These are phyloP conservation scores for Glaucomys volans DNA, from an alignment of 2,113 vertebrate species.

Conservation along the genomic window DNA sequence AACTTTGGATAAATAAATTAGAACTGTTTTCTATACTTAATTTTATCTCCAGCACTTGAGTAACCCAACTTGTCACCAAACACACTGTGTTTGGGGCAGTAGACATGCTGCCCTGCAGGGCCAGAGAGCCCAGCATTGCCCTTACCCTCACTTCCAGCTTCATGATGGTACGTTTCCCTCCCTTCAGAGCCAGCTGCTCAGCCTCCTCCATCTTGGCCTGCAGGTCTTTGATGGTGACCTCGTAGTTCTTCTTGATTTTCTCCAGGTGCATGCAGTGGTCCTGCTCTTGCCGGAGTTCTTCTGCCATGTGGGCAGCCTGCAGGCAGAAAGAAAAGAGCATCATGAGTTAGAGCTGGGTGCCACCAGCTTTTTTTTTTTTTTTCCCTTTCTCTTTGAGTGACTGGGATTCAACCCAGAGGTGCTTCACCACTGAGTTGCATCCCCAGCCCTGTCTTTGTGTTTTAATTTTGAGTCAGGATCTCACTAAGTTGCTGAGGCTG, in stretches of 20 bases:
- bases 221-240: constrained; percentile 87
- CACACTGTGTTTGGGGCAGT: not conserved
- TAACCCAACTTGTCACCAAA: not conserved
- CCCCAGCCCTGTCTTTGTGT: too few relatives aligned
- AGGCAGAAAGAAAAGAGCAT: constrained; percentile 26
- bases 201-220: constrained; percentile 87
- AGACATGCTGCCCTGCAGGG: not conserved
- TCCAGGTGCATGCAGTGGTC: constrained; percentile 88
- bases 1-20: not conserved
- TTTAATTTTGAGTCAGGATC: too few relatives aligned
- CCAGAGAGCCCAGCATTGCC: not conserved
- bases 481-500: too few relatives aligned
- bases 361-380: not conserved
- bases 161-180: constrained; percentile 82
- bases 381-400: too few relatives aligned
- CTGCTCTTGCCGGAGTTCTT: constrained; percentile 88
- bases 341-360: not conserved
- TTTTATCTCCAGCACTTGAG: not conserved
- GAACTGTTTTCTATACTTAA: not conserved
- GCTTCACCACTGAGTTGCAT: too few relatives aligned
- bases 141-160: constrained; percentile 87
- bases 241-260: constrained; percentile 90
- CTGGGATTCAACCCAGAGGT: too few relatives aligned
- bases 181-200: constrained; percentile 87
- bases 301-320: constrained; percentile 86